Conservation (phyloP, 2,797 vertebrate genomes). For the Microctenopoma steveboyesi region DNA sequence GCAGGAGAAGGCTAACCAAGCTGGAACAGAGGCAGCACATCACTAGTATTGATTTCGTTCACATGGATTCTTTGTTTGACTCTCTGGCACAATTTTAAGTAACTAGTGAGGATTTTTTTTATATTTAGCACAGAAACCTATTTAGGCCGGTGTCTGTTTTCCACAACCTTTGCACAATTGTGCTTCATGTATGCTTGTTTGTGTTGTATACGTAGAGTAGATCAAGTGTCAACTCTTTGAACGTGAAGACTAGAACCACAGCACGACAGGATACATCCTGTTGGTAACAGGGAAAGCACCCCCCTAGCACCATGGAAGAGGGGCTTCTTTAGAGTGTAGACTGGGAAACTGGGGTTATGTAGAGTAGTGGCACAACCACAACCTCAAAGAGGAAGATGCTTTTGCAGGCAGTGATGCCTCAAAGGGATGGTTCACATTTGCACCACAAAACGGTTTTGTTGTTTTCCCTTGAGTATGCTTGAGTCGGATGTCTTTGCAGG, state of each 20-base stretch:
- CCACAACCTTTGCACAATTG: background rate
- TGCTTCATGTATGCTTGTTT: background rate
- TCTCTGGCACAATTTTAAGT: constrained; percentile 12
- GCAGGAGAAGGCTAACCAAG: constrained; percentile 30
- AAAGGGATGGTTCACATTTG: constrained; percentile 18
- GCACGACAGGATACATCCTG: background rate
- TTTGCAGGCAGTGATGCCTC: constrained; percentile 11
- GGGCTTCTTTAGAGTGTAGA: no score
- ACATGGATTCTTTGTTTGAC: constrained; percentile 19
- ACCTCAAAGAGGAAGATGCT: constrained; percentile 23
- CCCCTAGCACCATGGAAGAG: no score
- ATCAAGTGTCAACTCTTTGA: background rate
- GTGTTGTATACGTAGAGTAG: constrained; percentile 10
- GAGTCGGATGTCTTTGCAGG: background rate
- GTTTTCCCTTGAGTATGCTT: background rate
- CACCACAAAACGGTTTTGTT: constrained; percentile 17
- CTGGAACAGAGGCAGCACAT: constrained; percentile 21
- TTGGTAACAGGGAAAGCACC: background rate
- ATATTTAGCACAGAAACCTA: background rate
- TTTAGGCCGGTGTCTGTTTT: background rate
- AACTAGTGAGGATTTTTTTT: background rate
- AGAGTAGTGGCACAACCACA: background rate
- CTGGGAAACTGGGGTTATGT: no score
- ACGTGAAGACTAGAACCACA: background rate
- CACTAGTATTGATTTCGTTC: constrained; percentile 12